Evolutionary conservation across 2,888 invertebrate genomes (phyloP).

Genomic region (Cordilura impudica): DNA sequence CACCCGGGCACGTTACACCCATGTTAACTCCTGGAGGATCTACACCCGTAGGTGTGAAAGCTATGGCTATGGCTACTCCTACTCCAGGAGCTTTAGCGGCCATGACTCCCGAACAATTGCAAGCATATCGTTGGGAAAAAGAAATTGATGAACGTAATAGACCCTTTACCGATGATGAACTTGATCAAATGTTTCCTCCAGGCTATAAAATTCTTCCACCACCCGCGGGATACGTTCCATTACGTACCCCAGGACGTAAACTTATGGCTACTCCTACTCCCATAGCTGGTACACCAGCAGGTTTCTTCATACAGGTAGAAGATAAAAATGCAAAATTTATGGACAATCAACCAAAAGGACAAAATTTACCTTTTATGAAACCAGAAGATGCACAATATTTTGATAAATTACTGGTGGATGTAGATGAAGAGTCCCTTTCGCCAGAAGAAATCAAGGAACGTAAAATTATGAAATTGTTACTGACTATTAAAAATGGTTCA

Average conservation of each 20-base stretch:
- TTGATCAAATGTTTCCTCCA: slow-evolving; percentile 98
- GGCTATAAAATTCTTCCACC: slow-evolving; percentile 98
- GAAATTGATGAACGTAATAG: slow-evolving; percentile 99
- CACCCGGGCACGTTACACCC: slow-evolving; percentile 84
- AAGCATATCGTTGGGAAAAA: slow-evolving; percentile 98
- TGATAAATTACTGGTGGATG: slow-evolving; percentile 97
- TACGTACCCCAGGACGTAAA: slow-evolving; percentile 98
- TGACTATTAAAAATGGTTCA: slow-evolving; percentile 99
- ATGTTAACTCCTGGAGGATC: slow-evolving; percentile 89
- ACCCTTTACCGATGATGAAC: slow-evolving; percentile 96
- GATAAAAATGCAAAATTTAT: slow-evolving; percentile 91
- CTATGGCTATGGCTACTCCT: slow-evolving; percentile 99
- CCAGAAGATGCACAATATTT: slow-evolving; percentile 99
- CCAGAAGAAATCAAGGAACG: slow-evolving; percentile 99
- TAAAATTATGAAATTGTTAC: slow-evolving; percentile 98
- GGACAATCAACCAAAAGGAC: slow-evolving; percentile 97
- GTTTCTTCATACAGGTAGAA: slow-evolving; percentile 96
- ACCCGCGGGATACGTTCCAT: slow-evolving; percentile 96
- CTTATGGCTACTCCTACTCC: slow-evolving; percentile 99
- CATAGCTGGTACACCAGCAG: slow-evolving; percentile 92
- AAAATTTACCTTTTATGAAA: slow-evolving; percentile 98
- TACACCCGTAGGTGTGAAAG: slow-evolving; percentile 94
- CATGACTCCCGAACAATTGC: slow-evolving; percentile 99
- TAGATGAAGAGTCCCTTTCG: slow-evolving; percentile 96
- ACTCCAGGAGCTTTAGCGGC: slow-evolving; percentile 96